These are phyloP conservation scores for Drosophila anomelani DNA, from an alignment of 2,888 invertebrate species.

Conservation along the genomic window DNA sequence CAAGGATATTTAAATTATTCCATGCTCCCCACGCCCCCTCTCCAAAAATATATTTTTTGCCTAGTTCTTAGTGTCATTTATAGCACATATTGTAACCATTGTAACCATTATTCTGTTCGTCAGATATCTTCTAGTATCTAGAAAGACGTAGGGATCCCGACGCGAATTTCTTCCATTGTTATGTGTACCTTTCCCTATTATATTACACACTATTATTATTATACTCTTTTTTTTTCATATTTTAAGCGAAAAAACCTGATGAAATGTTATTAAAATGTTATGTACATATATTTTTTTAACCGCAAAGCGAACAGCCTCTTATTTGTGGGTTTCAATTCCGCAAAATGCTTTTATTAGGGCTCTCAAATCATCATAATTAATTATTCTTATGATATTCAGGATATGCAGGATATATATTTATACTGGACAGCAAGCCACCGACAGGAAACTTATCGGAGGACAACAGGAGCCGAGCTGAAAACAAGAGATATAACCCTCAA, in stretches of 20 bases:
- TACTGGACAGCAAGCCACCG: too few species aligned
- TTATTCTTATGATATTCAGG: too few species aligned
- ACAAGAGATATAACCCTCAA: too few species aligned
- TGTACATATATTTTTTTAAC: conserved; percentile 14
- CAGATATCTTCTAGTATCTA: conserved; percentile 53
- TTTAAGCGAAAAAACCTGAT: conserved; percentile 20
- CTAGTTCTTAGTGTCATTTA: conserved; percentile 52
- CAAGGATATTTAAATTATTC: conserved; percentile 58
- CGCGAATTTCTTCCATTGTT: conserved; percentile 43
- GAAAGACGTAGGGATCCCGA: conserved; percentile 40
- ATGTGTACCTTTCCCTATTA: conserved; percentile 13
- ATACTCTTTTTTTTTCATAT: conserved; percentile 13
- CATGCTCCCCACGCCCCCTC: neutral
- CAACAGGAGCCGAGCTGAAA: too few species aligned
- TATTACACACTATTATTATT: conserved; percentile 3
- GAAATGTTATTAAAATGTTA: conserved; percentile 31
- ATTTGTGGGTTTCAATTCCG: neutral
- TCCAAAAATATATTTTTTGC: conserved; percentile 36
- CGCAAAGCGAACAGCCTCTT: neutral
- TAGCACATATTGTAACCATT: conserved; percentile 9
- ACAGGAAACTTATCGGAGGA: too few species aligned
- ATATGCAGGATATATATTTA: too few species aligned
- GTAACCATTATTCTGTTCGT: conserved; percentile 19
- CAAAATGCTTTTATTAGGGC: neutral
- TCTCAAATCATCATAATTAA: too few species aligned